These are phyloP conservation scores for Neopipo cinnamomea DNA, from an alignment of 2,113 vertebrate species.

Conservation along the genomic window DNA sequence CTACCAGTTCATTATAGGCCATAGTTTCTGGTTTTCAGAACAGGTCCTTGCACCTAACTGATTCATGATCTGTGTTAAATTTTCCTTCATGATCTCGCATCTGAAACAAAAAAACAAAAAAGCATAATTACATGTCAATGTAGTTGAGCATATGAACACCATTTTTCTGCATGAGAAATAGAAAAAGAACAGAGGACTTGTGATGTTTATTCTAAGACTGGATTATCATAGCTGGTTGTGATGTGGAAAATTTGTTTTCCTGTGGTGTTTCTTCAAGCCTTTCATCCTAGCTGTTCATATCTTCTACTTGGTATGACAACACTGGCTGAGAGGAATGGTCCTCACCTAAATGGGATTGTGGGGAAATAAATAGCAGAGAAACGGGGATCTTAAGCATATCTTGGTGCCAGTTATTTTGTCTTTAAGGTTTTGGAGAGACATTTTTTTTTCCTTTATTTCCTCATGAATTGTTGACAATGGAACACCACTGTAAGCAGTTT, in stretches of 20 bases:
- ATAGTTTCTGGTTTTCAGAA: background rate
- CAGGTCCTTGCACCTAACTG: background rate
- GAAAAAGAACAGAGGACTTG: background rate
- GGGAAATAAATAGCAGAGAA: background rate
- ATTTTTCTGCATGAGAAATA: background rate
- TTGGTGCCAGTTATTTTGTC: background rate
- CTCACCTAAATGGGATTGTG: background rate
- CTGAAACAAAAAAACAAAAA: background rate
- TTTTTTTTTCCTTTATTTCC: background rate
- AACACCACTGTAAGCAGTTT: background rate
- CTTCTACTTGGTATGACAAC: background rate
- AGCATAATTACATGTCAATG: background rate
- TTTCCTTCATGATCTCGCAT: background rate
- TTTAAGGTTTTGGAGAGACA: background rate
- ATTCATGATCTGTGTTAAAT: background rate
- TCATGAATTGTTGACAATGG: background rate
- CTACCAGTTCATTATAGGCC: background rate
- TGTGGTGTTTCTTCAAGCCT: background rate
- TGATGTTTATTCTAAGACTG: background rate
- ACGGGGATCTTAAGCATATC: background rate
- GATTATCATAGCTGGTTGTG: background rate
- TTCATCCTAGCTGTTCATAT: background rate
- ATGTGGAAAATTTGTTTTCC: background rate
- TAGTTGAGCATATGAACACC: background rate
- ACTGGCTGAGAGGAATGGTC: background rate